Evolutionary conservation across 2,888 invertebrate genomes (phyloP).

Genomic region (Papilio gigon): DNA sequence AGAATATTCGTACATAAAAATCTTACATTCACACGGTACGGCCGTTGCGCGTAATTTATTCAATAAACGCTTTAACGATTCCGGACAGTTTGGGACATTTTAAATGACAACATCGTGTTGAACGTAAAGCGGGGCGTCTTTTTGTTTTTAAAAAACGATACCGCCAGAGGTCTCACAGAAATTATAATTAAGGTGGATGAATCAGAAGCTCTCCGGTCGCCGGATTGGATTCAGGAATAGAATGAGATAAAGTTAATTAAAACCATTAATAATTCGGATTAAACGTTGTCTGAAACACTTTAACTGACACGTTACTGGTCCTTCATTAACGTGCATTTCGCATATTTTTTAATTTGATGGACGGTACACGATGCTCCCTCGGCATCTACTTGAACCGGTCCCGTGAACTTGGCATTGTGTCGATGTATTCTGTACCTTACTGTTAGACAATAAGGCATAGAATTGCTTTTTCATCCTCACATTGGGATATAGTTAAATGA

Average conservation of each 20-base stretch:
- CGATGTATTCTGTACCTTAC: slow-evolving; percentile 52
- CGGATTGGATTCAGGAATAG: slow-evolving; percentile 68
- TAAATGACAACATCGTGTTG: slow-evolving; percentile 9
- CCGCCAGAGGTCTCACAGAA: slow-evolving; percentile 6
- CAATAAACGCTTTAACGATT: slow-evolving; percentile 28
- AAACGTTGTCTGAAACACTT: slow-evolving; percentile 67
- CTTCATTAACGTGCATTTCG: slow-evolving; percentile 65
- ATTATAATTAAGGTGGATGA: slow-evolving; percentile 46
- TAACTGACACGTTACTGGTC: slow-evolving; percentile 63
- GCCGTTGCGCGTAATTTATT: slow-evolving; percentile 41
- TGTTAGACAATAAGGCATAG: slow-evolving; percentile 44
- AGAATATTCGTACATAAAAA: slow-evolving; percentile 66
- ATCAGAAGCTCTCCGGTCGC: slow-evolving; percentile 70
- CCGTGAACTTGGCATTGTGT: slow-evolving; percentile 33
- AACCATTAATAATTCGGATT: slow-evolving; percentile 73
- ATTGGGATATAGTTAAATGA: slow-evolving; percentile 59
- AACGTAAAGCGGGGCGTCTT: neutral
- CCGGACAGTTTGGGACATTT: slow-evolving; percentile 16
- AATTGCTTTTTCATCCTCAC: slow-evolving; percentile 45
- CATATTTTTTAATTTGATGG: slow-evolving; percentile 76
- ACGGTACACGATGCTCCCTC: slow-evolving; percentile 54
- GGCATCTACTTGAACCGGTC: slow-evolving; percentile 49
- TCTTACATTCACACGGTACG: slow-evolving; percentile 67
- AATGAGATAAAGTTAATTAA: slow-evolving; percentile 77
- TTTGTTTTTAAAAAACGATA: neutral